Evolutionary conservation across 2,797 vertebrate species (phyloP).

Genomic region (Petrocephalus schoutedeni): DNA sequence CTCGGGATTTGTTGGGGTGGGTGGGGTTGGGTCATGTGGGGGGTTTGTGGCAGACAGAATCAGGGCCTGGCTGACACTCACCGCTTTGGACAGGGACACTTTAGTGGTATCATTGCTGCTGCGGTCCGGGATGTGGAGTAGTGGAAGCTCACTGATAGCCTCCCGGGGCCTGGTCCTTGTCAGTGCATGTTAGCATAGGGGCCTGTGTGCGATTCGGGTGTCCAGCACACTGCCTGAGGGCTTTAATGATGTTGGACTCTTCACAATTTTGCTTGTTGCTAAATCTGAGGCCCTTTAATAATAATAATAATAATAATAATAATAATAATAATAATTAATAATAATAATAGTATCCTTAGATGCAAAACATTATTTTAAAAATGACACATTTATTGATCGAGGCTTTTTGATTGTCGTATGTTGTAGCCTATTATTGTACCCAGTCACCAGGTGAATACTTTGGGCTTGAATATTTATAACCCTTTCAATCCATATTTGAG

Average conservation of each 20-base stretch:
- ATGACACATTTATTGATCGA: background rate
- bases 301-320: too few relatives aligned
- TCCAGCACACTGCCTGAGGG: background rate
- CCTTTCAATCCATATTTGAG: background rate
- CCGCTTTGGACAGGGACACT: constrained; percentile 27
- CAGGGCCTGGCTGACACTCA: constrained; percentile 17
- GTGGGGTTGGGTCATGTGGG: background rate
- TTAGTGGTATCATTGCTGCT: constrained; percentile 25
- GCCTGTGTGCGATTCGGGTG: constrained; percentile 13
- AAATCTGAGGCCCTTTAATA: background rate
- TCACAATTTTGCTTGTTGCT: background rate
- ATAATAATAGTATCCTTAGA: background rate
- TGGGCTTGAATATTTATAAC: background rate
- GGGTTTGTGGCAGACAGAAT: constrained; percentile 20
- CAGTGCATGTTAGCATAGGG: constrained; percentile 20
- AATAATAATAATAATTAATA: too few relatives aligned
- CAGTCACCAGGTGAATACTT: background rate
- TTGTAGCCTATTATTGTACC: background rate
- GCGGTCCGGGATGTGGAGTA: background rate
- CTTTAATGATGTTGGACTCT: background rate
- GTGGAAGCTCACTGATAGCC: constrained; percentile 11
- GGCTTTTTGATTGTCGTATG: background rate
- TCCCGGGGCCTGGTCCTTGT: background rate
- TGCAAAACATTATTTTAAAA: background rate
- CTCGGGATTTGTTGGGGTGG: background rate